A percentile compares a stretch with the other conserved stretches of the same genome.
phyloP scores from a whole-genome alignment of 2,888 invertebrate species.

The Rotaria sp. region DNA sequence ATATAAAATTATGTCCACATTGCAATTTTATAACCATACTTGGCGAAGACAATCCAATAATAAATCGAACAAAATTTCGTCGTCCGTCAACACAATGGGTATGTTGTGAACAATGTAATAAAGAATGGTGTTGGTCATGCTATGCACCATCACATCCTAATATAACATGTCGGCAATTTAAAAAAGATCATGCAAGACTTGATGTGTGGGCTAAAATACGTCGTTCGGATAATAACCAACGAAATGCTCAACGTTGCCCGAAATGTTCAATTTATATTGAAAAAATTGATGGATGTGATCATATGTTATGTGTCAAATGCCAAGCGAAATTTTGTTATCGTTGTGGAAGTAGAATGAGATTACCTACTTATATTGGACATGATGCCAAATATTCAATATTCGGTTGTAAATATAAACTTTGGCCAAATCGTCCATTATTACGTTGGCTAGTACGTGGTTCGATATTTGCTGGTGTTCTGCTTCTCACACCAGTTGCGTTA shows the following conservation, averaged over 20 bases:
- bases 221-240: not conserved
- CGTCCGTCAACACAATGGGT: not conserved
- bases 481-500: not conserved
- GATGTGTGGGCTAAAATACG: not conserved
- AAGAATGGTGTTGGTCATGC: slow-evolving; percentile 24
- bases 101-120: not conserved
- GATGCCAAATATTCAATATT: not conserved
- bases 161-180: not conserved
- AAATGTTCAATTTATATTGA: slow-evolving; percentile 20
- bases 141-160: not conserved
- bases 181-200: not conserved
- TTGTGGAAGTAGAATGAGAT: slow-evolving; percentile 18
- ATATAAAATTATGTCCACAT: not conserved
- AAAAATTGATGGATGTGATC: slow-evolving; percentile 25
- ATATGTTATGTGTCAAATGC: slow-evolving; percentile 20
- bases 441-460: slow-evolving; percentile 18
- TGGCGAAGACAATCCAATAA: not conserved
- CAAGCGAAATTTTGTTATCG: slow-evolving; percentile 6
- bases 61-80: not conserved
- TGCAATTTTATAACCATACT: slow-evolving; percentile 10
- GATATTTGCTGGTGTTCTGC: not conserved
- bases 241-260: not conserved
- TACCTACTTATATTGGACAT: slow-evolving; percentile 6
- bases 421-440: not conserved
- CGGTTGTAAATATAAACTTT: slow-evolving; percentile 24